Evolutionary conservation across 2,888 invertebrate genomes (phyloP).

Genomic region (Nasonovia ribisnigri): DNA sequence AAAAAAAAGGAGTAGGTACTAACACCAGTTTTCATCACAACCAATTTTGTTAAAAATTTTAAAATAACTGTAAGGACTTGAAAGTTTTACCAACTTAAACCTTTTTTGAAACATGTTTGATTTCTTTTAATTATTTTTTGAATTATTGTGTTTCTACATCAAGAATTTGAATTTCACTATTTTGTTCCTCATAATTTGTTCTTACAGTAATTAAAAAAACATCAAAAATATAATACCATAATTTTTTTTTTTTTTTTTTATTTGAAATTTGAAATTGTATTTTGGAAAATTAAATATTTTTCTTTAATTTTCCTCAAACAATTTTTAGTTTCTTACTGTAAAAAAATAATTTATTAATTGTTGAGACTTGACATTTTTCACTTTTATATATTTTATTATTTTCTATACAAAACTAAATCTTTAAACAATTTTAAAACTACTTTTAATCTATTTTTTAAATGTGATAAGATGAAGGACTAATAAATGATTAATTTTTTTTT

Average conservation of each 20-base stretch:
- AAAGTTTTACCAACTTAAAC: not conserved
- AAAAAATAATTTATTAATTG: too few species aligned
- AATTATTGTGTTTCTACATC: not conserved
- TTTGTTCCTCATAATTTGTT: not conserved
- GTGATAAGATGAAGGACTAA: too few species aligned
- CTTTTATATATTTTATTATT: too few species aligned
- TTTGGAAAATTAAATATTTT: not conserved
- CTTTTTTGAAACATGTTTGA: too few species aligned
- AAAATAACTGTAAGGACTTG: not conserved
- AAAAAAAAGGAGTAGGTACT: not conserved
- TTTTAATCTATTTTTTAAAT: too few species aligned
- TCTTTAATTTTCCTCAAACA: too few species aligned
- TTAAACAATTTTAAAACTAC: too few species aligned
- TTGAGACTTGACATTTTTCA: too few species aligned
- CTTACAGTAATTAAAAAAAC: not conserved
- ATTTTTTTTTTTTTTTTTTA: not conserved
- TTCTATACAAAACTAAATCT: too few species aligned
- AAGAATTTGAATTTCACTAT: not conserved
- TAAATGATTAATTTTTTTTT: too few species aligned
- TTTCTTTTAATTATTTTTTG: too few species aligned
- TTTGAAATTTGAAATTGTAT: not conserved
- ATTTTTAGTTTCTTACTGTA: too few species aligned
- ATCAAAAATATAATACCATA: not conserved
- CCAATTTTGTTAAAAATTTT: not conserved
- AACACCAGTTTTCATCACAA: not conserved